These are phyloP conservation scores for Orthosia gracilis DNA, from an alignment of 2,888 invertebrate genomes.

Conservation along the genomic window DNA sequence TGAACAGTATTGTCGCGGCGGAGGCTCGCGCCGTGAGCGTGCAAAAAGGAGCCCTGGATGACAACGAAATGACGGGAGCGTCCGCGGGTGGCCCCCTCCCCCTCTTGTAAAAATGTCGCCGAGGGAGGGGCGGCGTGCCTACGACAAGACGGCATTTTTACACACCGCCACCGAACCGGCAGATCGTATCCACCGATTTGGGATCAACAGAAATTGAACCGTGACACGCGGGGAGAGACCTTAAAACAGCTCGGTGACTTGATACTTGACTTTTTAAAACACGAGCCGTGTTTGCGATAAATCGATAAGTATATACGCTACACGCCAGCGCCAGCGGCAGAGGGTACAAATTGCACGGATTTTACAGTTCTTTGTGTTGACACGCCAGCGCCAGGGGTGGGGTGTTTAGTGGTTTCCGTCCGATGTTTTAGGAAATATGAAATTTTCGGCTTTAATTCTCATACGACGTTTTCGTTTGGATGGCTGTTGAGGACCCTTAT, in stretches of 20 bases:
- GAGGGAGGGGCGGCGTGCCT: conserved; percentile 86
- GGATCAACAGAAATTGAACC: conserved; percentile 73
- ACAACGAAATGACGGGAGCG: conserved; percentile 90
- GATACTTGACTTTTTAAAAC: conserved; percentile 83
- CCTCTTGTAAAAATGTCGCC: conserved; percentile 87
- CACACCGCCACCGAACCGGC: conserved; percentile 78
- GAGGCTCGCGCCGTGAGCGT: conserved; percentile 86
- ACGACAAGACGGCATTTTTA: conserved; percentile 90
- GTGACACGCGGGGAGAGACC: conserved; percentile 63
- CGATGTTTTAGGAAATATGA: conserved; percentile 85
- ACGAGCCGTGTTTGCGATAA: conserved; percentile 86
- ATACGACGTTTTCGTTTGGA: conserved; percentile 56
- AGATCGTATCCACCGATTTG: conserved; percentile 79
- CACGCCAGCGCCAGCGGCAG: conserved; percentile 79
- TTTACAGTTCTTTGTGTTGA: conserved; percentile 86
- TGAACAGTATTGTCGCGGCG: conserved; percentile 89
- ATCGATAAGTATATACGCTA: conserved; percentile 88
- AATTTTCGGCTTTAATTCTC: conserved; percentile 76
- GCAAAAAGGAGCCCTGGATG: conserved; percentile 89
- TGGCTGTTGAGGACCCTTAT: conserved; percentile 53
- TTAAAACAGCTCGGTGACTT: conserved; percentile 53
- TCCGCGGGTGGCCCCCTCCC: conserved; percentile 84
- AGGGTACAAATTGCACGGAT: conserved; percentile 89
- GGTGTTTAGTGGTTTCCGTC: conserved; percentile 80
- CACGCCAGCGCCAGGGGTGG: conserved; percentile 77